phyloP scores from a whole-genome alignment of 2,797 vertebrate species.

The Semotilus atromaculatus region DNA sequence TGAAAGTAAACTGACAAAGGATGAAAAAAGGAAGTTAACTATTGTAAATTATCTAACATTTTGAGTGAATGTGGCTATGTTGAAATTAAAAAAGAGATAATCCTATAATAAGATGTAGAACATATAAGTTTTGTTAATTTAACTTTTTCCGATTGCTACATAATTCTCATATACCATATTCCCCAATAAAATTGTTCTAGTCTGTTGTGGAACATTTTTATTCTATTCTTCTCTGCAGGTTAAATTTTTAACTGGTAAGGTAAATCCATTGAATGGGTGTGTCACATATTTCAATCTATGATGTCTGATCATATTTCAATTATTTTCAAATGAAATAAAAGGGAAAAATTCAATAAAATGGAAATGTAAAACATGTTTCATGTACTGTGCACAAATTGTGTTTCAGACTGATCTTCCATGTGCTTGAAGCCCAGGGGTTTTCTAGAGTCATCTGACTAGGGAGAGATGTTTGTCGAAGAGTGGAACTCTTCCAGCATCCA shows the following conservation, averaged over 20 bases:
- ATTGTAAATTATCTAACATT: background rate
- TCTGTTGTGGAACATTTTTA: background rate
- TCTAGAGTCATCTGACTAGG: background rate
- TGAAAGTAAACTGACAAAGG: background rate
- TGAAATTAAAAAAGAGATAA: background rate
- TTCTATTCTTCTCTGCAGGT: background rate
- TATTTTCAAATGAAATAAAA: background rate
- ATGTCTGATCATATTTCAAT: background rate
- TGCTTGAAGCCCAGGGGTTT: background rate
- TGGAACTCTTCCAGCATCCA: conserved; percentile 20
- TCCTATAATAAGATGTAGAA: no score
- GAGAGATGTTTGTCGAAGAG: background rate
- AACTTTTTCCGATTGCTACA: background rate
- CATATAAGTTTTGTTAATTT: background rate
- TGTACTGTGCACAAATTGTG: background rate
- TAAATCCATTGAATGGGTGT: background rate
- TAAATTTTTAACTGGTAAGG: background rate
- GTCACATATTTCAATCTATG: background rate
- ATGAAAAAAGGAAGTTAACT: background rate
- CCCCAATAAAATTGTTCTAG: background rate
- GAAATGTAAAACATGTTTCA: background rate
- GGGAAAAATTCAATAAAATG: background rate
- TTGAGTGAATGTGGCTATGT: background rate
- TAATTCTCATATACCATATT: background rate
- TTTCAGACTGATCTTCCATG: background rate